Base-by-base conservation (phyloP, 92 coral and sea anemone genomes). In the Siderastrea radians region DNA sequence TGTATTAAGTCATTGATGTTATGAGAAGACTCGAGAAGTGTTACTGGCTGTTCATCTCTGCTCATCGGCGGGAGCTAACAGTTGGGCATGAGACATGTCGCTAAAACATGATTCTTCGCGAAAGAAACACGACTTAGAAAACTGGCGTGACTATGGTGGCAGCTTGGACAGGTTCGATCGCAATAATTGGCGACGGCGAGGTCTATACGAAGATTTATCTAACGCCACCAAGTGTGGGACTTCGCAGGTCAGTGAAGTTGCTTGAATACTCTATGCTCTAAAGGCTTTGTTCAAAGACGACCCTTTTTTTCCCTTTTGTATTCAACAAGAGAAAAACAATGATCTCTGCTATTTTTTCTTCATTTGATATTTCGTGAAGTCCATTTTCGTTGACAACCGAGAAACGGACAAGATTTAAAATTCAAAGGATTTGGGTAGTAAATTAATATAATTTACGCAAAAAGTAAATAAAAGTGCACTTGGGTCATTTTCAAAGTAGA, bases 121-220 rank as follows among this genome's bases (percentile, higher is more conserved):
- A 52, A 72, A 16, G 61, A 71, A 49, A 10, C 69, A 38, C 13
- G 49, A 54, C 59, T 63, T 73, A 9, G 87, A 73, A 74, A 73
- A 73, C 62, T 61, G 87, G 80, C 72, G 72, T 0, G 47, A 73
- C 38, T 73, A 48, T 43, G 80, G 87, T 0, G 87, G 87, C 1
- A 84, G 87, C 26, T 49, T 84, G 64, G 80, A 73, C 15, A 49
- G 80, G 62, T 84, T 84, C 11, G 87, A 84, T 64, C 76, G 52
- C 49, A 73, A 74, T 49, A 74, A 84, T 50, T 84, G 80, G 87
- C 87, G 87, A 1, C 63, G 38, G 38, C 80, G 80, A 53, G 87
- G 87, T 62, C 19, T 84, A 1, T 84, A 84, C 65, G 87, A 84
- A 84, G 87, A 84, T 59, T 84, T 84, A 52, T 84, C 87, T 13